Evolutionary conservation across 2,797 vertebrate genomes (phyloP), one percentile per base, ranked within the genome.

Genomic region (Hydrolagus colliei): DNA sequence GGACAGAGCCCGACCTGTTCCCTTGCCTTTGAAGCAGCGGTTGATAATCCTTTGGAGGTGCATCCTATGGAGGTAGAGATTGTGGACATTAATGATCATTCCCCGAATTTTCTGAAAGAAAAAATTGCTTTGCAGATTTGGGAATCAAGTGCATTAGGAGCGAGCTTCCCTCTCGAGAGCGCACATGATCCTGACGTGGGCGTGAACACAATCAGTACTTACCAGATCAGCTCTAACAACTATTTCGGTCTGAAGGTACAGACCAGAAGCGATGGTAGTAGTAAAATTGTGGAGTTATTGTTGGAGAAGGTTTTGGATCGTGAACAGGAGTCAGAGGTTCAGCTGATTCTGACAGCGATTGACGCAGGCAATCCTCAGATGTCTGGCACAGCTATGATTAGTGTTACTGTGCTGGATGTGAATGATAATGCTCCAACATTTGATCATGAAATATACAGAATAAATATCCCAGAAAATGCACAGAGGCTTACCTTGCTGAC

Each of bases 11-110:
- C 86, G 6, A 92, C 90, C 88, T 95, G 94, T 86, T 87, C 89
- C 67, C 86, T 95, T 86, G 92, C 89, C 85, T 87, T 93, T 79
- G 92, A 94, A 79, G 92, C 90, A 0, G 74, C 90, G 52, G 13
- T 93, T 1, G 91, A 89, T 65, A 89, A 89, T 8, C 92, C 93
- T 9, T 86, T 92, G 8, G 91, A 90, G 68, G 85, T 93, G 3
- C 90, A 92, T 77, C 88, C 90, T 75, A 16, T 93, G 6, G 90
- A 91, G 82, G 72, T 93, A 9, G 88, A 89, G 72, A 86, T 93
- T 41, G 11, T 90, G 2, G 92, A 93, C 76, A 84, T 92, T 13
- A 93, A 93, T 87, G 92, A 92, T 72, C 92, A 93, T 87, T 87
- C 89, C 0, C 92, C 92, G 0, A 78, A 86, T 9, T 93, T 93